phyloP scores from a whole-genome alignment of 2,888 invertebrate species.

The Limnephilus marmoratus region DNA sequence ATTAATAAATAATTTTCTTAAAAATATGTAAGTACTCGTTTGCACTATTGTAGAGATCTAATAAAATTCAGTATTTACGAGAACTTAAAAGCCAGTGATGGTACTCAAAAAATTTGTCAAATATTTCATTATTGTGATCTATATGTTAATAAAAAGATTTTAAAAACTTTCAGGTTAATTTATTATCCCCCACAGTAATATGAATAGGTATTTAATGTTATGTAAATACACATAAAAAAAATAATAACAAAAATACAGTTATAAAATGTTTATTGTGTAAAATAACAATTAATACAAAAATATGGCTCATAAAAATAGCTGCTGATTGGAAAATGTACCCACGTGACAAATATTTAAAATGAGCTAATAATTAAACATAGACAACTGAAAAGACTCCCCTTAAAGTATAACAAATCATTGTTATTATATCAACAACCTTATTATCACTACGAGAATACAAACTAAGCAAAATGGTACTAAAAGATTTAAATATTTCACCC shows the following conservation, averaged over 20 bases:
- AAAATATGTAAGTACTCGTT: neutral
- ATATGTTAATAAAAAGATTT: constrained; percentile 19
- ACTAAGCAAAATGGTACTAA: neutral
- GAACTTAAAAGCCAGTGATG: neutral
- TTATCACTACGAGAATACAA: neutral
- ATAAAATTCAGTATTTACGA: neutral
- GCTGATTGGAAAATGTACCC: neutral
- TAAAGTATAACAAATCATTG: neutral
- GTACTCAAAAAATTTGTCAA: neutral
- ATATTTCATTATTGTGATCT: neutral
- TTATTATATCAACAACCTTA: neutral
- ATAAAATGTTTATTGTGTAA: neutral
- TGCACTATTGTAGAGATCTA: neutral
- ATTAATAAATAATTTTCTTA: neutral
- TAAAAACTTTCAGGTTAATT: neutral
- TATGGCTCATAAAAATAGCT: constrained; percentile 12
- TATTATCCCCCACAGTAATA: neutral
- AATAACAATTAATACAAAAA: neutral
- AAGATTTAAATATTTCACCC: neutral
- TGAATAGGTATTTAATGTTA: neutral
- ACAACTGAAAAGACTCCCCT: neutral
- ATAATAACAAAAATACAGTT: neutral
- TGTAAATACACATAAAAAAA: neutral
- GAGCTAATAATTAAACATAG: neutral
- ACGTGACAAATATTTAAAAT: neutral